A percentile compares a stretch with the other conserved stretches of the same genome.
Evolutionary conservation across 1,140 invertebrate genomes (phyloP).

Genomic region (Laupala kohalensis): DNA sequence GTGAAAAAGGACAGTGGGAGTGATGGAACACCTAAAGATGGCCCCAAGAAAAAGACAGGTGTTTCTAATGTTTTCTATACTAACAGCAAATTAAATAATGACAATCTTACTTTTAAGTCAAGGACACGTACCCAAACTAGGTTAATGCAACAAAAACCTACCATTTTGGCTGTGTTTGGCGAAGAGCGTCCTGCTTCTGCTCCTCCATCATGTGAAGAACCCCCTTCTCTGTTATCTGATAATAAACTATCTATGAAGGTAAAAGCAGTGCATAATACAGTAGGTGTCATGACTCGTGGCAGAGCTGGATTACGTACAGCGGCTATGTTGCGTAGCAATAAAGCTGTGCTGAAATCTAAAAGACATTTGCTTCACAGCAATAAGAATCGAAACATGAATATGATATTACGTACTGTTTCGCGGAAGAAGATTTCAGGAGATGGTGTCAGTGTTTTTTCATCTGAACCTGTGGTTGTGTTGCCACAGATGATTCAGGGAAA

Average conservation of each 20-base stretch:
- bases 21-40: constrained; percentile 21
- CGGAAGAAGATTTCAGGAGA: constrained; percentile 24
- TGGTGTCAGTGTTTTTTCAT: neutral
- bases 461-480: neutral
- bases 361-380: constrained; percentile 28
- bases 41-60: neutral
- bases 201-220: constrained; percentile 28
- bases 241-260: neutral
- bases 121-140: constrained; percentile 62
- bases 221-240: neutral
- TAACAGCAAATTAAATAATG: constrained; percentile 28
- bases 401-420: constrained; percentile 36
- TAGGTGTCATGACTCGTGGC: neutral
- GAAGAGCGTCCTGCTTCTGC: constrained; percentile 53
- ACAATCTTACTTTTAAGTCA: constrained; percentile 47
- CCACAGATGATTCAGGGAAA: neutral
- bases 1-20: constrained; percentile 52
- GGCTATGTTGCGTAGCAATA: constrained; percentile 40
- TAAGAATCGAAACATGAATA: constrained; percentile 34
- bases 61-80: constrained; percentile 52
- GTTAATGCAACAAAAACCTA: constrained; percentile 42
- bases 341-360: constrained; percentile 35
- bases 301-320: constrained; percentile 31
- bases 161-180: constrained; percentile 66
- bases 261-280: neutral